A percentile compares a stretch with the other conserved stretches of the same genome.
Evolutionary conservation across 2,797 vertebrate species (phyloP).

Genomic region (Typhlichthys subterraneus): DNA sequence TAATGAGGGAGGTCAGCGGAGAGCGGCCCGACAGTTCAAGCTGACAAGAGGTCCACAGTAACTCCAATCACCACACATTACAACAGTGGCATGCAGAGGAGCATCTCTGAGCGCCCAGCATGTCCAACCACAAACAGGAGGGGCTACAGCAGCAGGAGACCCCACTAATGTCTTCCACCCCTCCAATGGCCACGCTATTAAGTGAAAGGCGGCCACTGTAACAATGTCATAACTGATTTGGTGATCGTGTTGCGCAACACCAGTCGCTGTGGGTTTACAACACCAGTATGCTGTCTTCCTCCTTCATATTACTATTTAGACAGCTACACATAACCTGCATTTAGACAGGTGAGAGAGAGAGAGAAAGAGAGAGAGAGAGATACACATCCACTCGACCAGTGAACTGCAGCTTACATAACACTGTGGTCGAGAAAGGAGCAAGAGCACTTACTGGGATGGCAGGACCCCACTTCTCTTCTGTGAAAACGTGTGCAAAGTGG

Average conservation of each 20-base stretch:
- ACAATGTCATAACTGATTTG: neutral
- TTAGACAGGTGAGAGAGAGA: neutral
- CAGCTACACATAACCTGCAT: slow-evolving; percentile 21
- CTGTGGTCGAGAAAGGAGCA: slow-evolving; percentile 45
- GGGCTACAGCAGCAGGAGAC: no score
- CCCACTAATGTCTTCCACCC: no score
- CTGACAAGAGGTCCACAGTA: neutral
- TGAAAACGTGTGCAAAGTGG: slow-evolving; percentile 53
- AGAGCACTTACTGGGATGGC: slow-evolving; percentile 53
- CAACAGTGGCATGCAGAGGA: neutral
- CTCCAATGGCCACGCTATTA: neutral
- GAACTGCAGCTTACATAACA: slow-evolving; percentile 56
- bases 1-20: neutral
- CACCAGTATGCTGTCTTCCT: slow-evolving; percentile 59
- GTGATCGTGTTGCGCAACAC: neutral
- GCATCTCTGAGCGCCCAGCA: neutral
- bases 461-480: slow-evolving; percentile 43
- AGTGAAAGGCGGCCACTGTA: no score
- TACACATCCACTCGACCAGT: neutral
- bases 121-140: neutral
- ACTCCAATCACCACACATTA: slow-evolving; percentile 4
- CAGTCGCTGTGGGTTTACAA: no score
- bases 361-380: slow-evolving; percentile 8
- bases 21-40: neutral
- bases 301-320: slow-evolving; percentile 44